phyloP scores from a whole-genome alignment of 2,113 vertebrate genomes.

The Ophthalmolycus amberensis region DNA sequence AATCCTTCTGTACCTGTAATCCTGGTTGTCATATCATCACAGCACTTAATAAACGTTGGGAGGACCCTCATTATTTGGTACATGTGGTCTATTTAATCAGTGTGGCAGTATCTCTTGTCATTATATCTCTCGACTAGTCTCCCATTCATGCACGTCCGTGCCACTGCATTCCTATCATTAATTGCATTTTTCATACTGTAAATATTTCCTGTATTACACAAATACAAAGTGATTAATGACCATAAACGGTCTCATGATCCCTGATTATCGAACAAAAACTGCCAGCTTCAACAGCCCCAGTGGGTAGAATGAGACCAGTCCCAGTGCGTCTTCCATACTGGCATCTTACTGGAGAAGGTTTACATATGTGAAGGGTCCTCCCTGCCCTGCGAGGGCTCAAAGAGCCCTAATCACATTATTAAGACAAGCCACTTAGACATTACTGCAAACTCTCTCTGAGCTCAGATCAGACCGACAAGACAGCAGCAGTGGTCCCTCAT shows the following conservation, averaged over 20 bases:
- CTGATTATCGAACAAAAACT: not conserved
- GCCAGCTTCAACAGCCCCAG: not conserved
- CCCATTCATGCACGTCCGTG: not conserved
- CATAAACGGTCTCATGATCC: not conserved
- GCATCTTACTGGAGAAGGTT: constrained; percentile 13
- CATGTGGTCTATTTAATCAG: constrained; percentile 4
- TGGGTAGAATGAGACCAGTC: not conserved
- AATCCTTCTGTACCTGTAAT: constrained; percentile 10
- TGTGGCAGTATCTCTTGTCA: not conserved
- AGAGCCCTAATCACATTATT: constrained; percentile 76
- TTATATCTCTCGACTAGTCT: not conserved
- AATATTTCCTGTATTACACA: constrained; percentile 1
- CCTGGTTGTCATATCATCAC: not conserved
- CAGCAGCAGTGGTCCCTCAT: constrained; percentile 43
- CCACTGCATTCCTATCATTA: not conserved
- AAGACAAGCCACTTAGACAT: constrained; percentile 72
- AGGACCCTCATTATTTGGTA: not conserved
- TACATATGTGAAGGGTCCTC: constrained; percentile 33
- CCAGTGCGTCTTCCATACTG: not conserved
- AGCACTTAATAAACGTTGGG: constrained; percentile 2
- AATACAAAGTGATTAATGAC: not conserved
- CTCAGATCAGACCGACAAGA: constrained; percentile 62
- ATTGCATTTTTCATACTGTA: not conserved
- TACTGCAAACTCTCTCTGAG: constrained; percentile 63
- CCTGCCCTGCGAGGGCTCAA: constrained; percentile 50